A percentile compares a stretch with the other conserved stretches of the same genome.
Conservation (phyloP, 2,113 vertebrate genomes). For the Menura novaehollandiae region DNA sequence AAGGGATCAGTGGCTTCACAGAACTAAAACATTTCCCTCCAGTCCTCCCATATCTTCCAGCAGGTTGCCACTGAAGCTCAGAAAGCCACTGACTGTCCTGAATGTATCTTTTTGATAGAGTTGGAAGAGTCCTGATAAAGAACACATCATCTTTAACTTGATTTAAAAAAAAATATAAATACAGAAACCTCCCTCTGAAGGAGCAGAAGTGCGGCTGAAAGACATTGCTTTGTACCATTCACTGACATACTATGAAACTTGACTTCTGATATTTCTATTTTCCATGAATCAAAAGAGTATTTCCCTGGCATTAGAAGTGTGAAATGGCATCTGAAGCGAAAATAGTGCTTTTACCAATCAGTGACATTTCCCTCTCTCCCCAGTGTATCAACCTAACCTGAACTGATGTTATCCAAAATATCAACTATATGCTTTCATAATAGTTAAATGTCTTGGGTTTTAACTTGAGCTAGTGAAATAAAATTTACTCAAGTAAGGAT, state of each 20-base stretch:
- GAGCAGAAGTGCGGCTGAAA: not conserved
- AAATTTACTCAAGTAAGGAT: not conserved
- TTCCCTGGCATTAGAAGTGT: not conserved
- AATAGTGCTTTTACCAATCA: not conserved
- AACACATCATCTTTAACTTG: not conserved
- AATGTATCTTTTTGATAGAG: not conserved
- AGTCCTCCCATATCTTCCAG: not conserved
- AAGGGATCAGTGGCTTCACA: not conserved
- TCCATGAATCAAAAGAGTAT: not conserved
- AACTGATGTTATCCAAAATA: not conserved
- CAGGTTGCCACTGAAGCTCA: not conserved
- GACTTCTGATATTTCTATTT: slow-evolving; percentile 10
- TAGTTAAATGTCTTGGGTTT: not conserved
- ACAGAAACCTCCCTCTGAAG: not conserved
- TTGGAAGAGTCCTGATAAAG: not conserved
- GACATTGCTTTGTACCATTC: not conserved
- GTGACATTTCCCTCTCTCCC: not conserved
- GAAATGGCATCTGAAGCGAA: not conserved
- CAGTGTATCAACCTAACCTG: not conserved
- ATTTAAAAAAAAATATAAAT: not conserved
- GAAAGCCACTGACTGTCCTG: not conserved
- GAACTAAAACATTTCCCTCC: not conserved
- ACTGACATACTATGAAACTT: not conserved
- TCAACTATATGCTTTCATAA: not conserved
- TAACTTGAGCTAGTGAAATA: not conserved